Percentiles rank a stretch among this genome's conserved stretches.
Conservation (phyloP, 2,888 invertebrate species). For the Smittia aterrima region DNA sequence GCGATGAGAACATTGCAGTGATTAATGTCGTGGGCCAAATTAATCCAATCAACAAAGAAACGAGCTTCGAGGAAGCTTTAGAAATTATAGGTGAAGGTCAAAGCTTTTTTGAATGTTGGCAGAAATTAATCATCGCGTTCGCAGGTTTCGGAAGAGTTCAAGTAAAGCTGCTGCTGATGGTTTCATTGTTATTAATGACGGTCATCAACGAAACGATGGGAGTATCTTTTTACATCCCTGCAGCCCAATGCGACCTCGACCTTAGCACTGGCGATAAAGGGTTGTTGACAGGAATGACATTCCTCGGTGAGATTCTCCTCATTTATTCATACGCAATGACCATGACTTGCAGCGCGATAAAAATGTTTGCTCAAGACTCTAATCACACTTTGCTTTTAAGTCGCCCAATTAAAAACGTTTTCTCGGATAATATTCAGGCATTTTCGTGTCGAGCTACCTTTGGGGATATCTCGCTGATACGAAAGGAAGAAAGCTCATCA, state of each 20-base stretch:
- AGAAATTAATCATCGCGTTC: background rate
- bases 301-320: constrained; percentile 60
- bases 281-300: constrained; percentile 64
- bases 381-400: background rate
- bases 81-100: background rate
- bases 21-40: no score
- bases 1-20: no score
- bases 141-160: constrained; percentile 27
- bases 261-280: constrained; percentile 61
- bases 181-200: background rate
- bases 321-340: background rate
- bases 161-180: background rate
- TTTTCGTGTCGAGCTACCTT: background rate
- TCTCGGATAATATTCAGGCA: constrained; percentile 55
- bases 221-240: constrained; percentile 66
- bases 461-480: constrained; percentile 14
- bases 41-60: no score
- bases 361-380: no score
- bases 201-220: constrained; percentile 64
- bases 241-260: constrained; percentile 67
- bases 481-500: background rate
- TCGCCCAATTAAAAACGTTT: constrained; percentile 49
- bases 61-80: background rate
- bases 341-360: background rate
- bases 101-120: background rate